Evolutionary conservation across 1,140 invertebrate species (phyloP), one percentile per base, ranked within the genome.

Genomic region (Drosophila pruinosa): DNA sequence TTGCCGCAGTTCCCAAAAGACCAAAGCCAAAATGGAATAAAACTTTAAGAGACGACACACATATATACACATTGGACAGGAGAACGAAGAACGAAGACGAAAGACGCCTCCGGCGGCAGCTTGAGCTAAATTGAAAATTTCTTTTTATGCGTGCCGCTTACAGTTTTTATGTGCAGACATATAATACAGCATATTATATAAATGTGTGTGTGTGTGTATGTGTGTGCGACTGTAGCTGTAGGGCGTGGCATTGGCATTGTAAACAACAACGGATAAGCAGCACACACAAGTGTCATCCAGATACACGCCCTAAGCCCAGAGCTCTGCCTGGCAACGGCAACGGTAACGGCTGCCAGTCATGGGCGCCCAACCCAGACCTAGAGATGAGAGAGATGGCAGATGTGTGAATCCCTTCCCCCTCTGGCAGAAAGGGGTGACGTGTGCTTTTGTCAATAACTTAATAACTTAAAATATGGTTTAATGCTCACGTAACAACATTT

Each of bases 401-500:
- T 17, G 17, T 8, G 26, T 15, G 15, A 34, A 34, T n/a, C 31
- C 31, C 38, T 21, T n/a, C n/a, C n/a, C n/a, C n/a, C n/a, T n/a
- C 17, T 21, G 17, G 31, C 26, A 36, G n/a, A 38, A 79, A 78
- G 71, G 82, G 82, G 78, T 86, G 82, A 86, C 78, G 82, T 88
- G 82, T 78, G 82, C 78, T 78, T 88, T 82, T 88, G 78, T 88
- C 82, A 88, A 88, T 88, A 88, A 88, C 82, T 88, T 88, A 88
- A 88, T 88, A 88, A 88, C 82, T 88, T 88, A 88, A 88, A 88
- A 88, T 88, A 88, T 88, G 82, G 78, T 88, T 88, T 88, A 88
- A 88, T 88, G 82, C 78, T 78, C 82, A 88, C 82, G 82, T 86
- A 86, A 86, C 82, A 86, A 86, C 81, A 85, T 85, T 85, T 85